Evolutionary conservation across 2,797 vertebrate species (phyloP).

Genomic region (Onychomys leucogaster): DNA sequence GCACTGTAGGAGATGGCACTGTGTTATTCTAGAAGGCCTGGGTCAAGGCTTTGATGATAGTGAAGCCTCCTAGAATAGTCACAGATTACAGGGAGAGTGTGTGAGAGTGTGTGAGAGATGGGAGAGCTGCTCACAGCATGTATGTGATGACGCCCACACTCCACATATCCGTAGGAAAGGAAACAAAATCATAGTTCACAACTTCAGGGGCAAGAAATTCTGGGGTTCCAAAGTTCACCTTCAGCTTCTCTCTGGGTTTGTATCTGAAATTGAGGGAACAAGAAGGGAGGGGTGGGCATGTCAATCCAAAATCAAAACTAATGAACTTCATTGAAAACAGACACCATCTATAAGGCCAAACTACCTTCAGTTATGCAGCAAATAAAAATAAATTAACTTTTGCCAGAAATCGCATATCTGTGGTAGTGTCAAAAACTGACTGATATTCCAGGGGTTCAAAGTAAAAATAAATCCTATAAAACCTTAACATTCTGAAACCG

Average conservation of each 20-base stretch:
- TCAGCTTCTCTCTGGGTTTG: conserved; percentile 97
- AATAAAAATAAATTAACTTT: not conserved
- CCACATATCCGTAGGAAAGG: conserved; percentile 99
- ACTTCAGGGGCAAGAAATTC: conserved; percentile 98
- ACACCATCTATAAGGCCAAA: not conserved
- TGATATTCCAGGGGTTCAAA: not conserved
- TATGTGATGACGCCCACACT: conserved; percentile 97
- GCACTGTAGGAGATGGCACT: too few relatives aligned
- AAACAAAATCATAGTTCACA: conserved; percentile 99
- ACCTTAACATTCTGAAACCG: not conserved
- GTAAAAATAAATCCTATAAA: not conserved
- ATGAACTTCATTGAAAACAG: not conserved
- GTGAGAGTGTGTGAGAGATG: not conserved
- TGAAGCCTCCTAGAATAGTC: not conserved
- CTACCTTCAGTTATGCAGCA: not conserved
- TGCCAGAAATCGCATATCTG: not conserved
- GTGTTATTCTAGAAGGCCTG: not conserved
- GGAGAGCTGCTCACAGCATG: conserved; percentile 94
- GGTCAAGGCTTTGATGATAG: not conserved
- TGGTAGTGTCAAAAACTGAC: not conserved
- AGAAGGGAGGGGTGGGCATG: not conserved
- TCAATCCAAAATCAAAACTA: not conserved
- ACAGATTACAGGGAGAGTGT: fast-evolving
- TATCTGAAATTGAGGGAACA: conserved; percentile 89
- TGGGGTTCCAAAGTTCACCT: conserved; percentile 98